These are phyloP conservation scores for Bombus sibiricus DNA, from an alignment of 1,140 invertebrate genomes.

Conservation along the genomic window DNA sequence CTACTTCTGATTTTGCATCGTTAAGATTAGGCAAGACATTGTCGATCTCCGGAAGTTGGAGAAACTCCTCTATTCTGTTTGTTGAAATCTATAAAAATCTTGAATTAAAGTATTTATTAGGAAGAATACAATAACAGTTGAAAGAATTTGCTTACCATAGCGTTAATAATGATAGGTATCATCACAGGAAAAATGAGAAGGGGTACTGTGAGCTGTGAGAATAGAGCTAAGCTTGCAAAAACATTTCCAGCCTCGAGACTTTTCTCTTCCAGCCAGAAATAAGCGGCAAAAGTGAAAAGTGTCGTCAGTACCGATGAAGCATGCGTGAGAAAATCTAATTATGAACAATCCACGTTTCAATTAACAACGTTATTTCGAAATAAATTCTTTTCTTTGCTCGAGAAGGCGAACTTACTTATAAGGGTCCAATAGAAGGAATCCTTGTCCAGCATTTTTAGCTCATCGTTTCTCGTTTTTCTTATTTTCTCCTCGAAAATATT, in stretches of 20 bases:
- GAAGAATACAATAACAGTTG: not conserved
- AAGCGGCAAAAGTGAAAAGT: constrained; percentile 88
- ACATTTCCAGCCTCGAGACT: constrained; percentile 87
- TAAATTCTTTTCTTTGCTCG: not conserved
- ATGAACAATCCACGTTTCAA: not conserved
- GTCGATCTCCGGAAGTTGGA: constrained; percentile 86
- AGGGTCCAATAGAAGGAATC: constrained; percentile 90
- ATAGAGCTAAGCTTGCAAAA: constrained; percentile 90
- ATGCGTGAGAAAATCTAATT: constrained; percentile 86
- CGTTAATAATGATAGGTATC: constrained; percentile 90
- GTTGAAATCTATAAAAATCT: constrained; percentile 85
- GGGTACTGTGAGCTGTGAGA: constrained; percentile 91
- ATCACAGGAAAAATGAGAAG: constrained; percentile 91
- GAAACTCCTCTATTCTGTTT: constrained; percentile 86
- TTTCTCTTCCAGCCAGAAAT: constrained; percentile 84
- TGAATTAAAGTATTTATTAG: not conserved
- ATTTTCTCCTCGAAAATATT: constrained; percentile 88
- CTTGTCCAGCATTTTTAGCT: constrained; percentile 88
- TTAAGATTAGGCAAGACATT: constrained; percentile 81
- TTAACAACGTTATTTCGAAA: not conserved
- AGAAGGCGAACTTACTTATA: constrained; percentile 84
- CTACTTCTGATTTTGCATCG: constrained; percentile 29
- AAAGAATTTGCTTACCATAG: constrained; percentile 84
- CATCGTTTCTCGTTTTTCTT: constrained; percentile 85
- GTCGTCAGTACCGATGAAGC: constrained; percentile 88